Conservation (phyloP, 35 echinoderm and acorn worm genomes). For the Chiridota heheva region DNA sequence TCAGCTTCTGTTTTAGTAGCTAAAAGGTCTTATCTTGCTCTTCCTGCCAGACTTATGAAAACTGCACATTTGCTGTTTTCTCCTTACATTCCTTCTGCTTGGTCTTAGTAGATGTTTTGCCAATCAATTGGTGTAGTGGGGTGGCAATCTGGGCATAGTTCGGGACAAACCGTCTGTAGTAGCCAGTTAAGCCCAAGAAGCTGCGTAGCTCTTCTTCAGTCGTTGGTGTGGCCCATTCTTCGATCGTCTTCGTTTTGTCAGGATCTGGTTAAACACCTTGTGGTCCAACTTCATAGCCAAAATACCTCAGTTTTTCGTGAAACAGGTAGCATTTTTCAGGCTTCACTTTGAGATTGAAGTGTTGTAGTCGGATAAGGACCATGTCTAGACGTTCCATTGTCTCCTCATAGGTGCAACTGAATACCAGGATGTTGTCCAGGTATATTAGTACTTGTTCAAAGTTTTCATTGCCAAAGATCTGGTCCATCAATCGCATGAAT, state of each 20-base stretch:
- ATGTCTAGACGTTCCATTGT: conserved; percentile 38
- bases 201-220: conserved; percentile 36
- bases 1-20: conserved; percentile 39
- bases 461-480: conserved; percentile 43
- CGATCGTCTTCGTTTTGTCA: conserved; percentile 28
- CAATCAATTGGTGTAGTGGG: conserved; percentile 46
- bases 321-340: conserved; percentile 49
- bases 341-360: conserved; percentile 48
- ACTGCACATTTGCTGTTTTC: not conserved
- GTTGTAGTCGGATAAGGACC: conserved; percentile 13
- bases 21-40: conserved; percentile 49
- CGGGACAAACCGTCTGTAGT: conserved; percentile 52
- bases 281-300: conserved; percentile 22
- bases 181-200: conserved; percentile 54
- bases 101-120: not conserved
- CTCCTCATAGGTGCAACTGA: conserved; percentile 47
- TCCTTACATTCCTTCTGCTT: not conserved
- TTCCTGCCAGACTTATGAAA: not conserved
- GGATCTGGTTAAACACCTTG: conserved; percentile 51
- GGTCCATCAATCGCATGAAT: conserved; percentile 64
- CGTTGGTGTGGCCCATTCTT: conserved; percentile 36
- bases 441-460: conserved; percentile 42
- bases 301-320: conserved; percentile 12
- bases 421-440: conserved; percentile 58
- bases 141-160: conserved; percentile 48